Evolutionary conservation across 2,888 invertebrate species (phyloP), one percentile per base, ranked within the genome.

Genomic region (Polydrusus cervinus): DNA sequence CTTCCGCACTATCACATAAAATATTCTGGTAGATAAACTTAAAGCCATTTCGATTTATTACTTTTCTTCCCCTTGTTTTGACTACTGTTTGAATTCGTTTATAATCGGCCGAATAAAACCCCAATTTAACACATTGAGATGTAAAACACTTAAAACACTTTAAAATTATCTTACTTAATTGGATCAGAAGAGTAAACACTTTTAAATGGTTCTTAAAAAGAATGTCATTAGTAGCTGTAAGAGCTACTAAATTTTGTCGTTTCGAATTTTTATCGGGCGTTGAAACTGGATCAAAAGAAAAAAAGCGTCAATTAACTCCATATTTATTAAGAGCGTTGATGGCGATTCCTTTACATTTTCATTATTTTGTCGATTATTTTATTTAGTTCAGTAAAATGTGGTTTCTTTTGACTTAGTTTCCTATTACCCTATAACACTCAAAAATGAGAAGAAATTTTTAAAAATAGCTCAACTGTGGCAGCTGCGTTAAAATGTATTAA

Each of bases 101-200:
- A 65, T 72, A 72, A 73, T 67, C 51, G 67, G 51, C 67, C 45
- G 25, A 62, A 73, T 72, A 55, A 72, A 66, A 51, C 72, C 66
- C 72, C 72, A 66, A 72, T 72, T 66, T 66, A 72, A 73, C 73
- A 74, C 64, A 68, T 68, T 55, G 62, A 47, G 43, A 61, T 74
- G 45, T 69, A 65, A 74, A 74, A 74, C 74, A 74, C 74, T 74
- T 62, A 74, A 78, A 79, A 79, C 79, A 79, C 80, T 80, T 79
- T 79, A 80, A 78, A 78, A 78, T 79, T 75, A 80, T 79, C 75
- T 75, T 69, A 68, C 49, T 65, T 77, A 78, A 79, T 77, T 78
- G 76, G 60, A 68, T 61, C 53, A 34, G 55, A 66, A 72, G 71
- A 75, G 78, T 75, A 78, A 74, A 74, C 76, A 77, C 70, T 78